phyloP scores from a whole-genome alignment of 2,888 invertebrate species.

The Diogma glabrata region DNA sequence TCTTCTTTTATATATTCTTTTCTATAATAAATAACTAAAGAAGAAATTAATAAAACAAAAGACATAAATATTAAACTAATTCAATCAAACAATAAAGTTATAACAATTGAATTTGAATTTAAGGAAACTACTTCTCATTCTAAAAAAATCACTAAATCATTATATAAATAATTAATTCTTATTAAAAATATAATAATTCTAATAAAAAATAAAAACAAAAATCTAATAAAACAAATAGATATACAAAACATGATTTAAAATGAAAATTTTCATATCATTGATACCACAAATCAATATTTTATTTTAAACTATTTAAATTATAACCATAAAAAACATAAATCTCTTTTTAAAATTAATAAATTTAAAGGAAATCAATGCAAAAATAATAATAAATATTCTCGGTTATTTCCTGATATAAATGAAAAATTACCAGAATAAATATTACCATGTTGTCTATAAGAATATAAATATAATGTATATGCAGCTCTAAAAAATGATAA shows the following conservation, averaged over 20 bases:
- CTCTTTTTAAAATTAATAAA: slow-evolving; percentile 46
- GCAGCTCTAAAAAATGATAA: slow-evolving; percentile 52
- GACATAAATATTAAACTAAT: slow-evolving; percentile 51
- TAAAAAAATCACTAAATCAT: slow-evolving; percentile 39
- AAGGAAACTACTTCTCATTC: slow-evolving; percentile 45
- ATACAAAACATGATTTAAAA: slow-evolving; percentile 41
- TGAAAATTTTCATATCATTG: slow-evolving; percentile 42
- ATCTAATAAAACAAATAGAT: slow-evolving; percentile 42
- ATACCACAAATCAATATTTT: slow-evolving; percentile 58
- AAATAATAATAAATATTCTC: slow-evolving; percentile 48
- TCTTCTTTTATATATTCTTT: slow-evolving; percentile 49
- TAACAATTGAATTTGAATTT: slow-evolving; percentile 38
- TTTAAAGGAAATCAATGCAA: slow-evolving; percentile 53
- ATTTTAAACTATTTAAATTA: slow-evolving; percentile 56
- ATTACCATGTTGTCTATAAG: slow-evolving; percentile 48
- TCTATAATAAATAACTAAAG: slow-evolving; percentile 52
- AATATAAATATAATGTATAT: slow-evolving; percentile 54
- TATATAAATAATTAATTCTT: slow-evolving; percentile 38
- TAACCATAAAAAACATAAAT: slow-evolving; percentile 41
- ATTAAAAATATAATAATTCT: slow-evolving; percentile 33
- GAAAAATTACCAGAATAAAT: slow-evolving; percentile 40
- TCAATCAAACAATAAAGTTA: slow-evolving; percentile 51
- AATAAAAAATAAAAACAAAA: slow-evolving; percentile 39
- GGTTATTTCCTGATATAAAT: slow-evolving; percentile 38
- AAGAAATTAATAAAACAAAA: slow-evolving; percentile 54